These are phyloP conservation scores for Heteronetta atricapilla DNA, from an alignment of 2,113 vertebrate species.

Conservation along the genomic window DNA sequence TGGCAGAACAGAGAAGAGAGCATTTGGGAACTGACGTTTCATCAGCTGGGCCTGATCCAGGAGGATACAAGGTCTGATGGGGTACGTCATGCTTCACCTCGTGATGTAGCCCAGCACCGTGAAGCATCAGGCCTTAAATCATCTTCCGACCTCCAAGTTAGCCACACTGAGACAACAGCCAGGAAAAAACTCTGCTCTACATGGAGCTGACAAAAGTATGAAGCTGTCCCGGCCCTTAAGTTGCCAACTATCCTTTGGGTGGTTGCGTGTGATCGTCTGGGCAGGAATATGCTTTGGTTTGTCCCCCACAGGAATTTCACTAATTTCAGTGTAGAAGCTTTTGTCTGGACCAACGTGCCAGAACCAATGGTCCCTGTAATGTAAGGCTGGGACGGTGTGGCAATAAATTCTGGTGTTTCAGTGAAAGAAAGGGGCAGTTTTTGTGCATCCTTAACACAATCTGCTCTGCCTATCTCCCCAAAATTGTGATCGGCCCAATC, in stretches of 20 bases:
- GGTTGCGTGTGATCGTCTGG: background rate
- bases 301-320: background rate
- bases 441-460: background rate
- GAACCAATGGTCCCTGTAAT: background rate
- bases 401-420: background rate
- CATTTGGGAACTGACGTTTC: background rate
- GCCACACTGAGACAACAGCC: background rate
- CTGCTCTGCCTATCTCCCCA: background rate
- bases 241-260: background rate
- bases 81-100: background rate
- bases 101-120: background rate
- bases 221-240: background rate
- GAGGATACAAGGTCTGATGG: background rate
- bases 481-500: background rate
- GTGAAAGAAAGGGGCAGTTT: background rate
- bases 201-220: background rate
- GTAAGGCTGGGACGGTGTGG: background rate
- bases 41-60: background rate
- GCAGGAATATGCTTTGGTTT: background rate
- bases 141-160: background rate
- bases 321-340: background rate
- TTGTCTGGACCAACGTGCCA: background rate
- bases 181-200: background rate
- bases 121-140: background rate
- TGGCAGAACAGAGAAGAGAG: background rate